Base-by-base conservation (phyloP, 2,113 vertebrate species). In the Eolophus roseicapilla region DNA sequence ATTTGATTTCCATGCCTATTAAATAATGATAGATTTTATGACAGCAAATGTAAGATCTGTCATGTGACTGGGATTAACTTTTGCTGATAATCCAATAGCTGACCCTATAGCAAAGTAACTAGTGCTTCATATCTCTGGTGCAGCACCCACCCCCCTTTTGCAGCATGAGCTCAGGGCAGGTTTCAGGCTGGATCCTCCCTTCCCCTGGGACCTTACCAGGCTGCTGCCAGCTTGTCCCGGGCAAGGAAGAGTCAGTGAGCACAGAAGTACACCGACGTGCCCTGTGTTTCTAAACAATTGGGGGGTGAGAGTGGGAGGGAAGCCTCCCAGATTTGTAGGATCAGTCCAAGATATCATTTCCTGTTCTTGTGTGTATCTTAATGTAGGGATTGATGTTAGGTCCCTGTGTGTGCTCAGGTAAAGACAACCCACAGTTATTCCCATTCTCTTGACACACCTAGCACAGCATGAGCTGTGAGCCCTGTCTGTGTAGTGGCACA, bases 21-120 rank as follows among this genome's bases (percentile, higher is more conserved):
- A 90, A 97, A 97, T 96, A 97, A 97, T 82, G 63, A 97, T 94
- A 64, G 93, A 96, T 97, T 98, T 96, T 94, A 92, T 96, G 94
- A 96, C 91, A 97, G 91, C 23, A 96, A 90, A 95, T 93, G 91
- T 95, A 97, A 96, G 64, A 87, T 79, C 68, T 84, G 10, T 64
- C 86, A 77, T 25, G 65, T 94, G 97, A 92, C 71, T 89, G 50
- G 29, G 78, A 88, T 94, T 92, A 71, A 57, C 49, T 97, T 97
- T 92, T 88, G 76, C 52, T 95, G 93, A 85, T 92, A 97, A 91
- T 93, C 86, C 81, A 95, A 71, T 91, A 92, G 82, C 82, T 91
- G 82, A 82, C 80, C 90, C 76, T 76, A 64, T 13, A 78, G 81
- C 78, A 91, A 82, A 75, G 53, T 55, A 81, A 57, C 60, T 15